Evolutionary conservation across 2,888 invertebrate species (phyloP).

Genomic region (Fabriciana adippe): DNA sequence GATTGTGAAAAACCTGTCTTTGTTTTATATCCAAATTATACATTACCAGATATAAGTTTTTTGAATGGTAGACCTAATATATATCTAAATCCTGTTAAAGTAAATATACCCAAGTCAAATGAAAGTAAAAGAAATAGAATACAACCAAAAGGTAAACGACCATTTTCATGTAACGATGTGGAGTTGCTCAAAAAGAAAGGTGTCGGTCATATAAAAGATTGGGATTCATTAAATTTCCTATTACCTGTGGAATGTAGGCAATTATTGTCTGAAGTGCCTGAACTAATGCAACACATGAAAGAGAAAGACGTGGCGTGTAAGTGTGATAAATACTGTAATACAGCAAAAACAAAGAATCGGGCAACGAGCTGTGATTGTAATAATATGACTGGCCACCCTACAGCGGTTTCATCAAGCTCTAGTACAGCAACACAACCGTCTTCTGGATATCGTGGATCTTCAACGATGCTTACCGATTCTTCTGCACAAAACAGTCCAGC

Average conservation of each 20-base stretch:
- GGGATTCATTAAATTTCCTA: constrained; percentile 95
- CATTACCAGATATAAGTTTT: constrained; percentile 94
- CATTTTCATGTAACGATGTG: constrained; percentile 91
- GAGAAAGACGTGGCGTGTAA: constrained; percentile 72
- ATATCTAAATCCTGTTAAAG: constrained; percentile 87
- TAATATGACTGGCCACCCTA: constrained; percentile 79
- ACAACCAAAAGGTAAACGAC: constrained; percentile 79
- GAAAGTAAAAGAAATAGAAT: constrained; percentile 68
- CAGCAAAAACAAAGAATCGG: constrained; percentile 80
- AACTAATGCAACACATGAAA: constrained; percentile 85
- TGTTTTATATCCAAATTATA: constrained; percentile 95
- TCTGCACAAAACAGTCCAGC: constrained; percentile 86
- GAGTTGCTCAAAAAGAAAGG: constrained; percentile 91
- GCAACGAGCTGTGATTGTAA: constrained; percentile 84
- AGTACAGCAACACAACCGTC: constrained; percentile 91
- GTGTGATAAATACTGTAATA: constrained; percentile 69
- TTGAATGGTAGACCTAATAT: constrained; percentile 85
- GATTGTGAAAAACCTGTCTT: constrained; percentile 90
- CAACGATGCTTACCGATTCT: constrained; percentile 90
- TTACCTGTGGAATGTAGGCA: constrained; percentile 92
- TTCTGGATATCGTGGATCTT: constrained; percentile 93
- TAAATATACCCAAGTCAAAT: constrained; percentile 67
- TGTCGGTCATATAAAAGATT: constrained; percentile 93
- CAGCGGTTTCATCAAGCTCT: constrained; percentile 85
- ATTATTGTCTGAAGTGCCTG: constrained; percentile 90